Evolutionary conservation across 2,888 invertebrate genomes (phyloP), one percentile per base, ranked within the genome.

Genomic region (Erpobdella octoculata): DNA sequence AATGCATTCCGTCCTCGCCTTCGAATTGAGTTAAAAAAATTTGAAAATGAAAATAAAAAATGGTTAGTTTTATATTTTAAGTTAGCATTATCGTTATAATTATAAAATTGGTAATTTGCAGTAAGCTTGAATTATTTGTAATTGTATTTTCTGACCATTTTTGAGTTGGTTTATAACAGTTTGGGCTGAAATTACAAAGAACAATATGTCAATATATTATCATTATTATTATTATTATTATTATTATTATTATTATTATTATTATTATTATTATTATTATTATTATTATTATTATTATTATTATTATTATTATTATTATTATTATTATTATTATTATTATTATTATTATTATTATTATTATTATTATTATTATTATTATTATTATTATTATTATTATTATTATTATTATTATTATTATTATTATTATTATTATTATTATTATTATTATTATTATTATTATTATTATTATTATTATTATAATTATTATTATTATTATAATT

Each of bases 301-400:
- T 61, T 4, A 65, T 38, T 41, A 65, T 38, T 41, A 71, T 61
- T 71, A 64, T 38, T 64, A 71, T 59, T 64, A 71, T 59, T 71
- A 71, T 59, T 64, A 71, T 59, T 64, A 71, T 59, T 64, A 71
- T 59, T 64, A 71, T 38, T 64, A 71, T 59, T 64, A 71, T 59
- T 71, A 64, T 38, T 64, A 71, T 59, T 64, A 71, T 59, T 71
- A 71, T 59, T 64, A 71, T 59, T 64, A 71, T 59, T 71, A 71
- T 59, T 64, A 71, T 38, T 64, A 71, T 59, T 64, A 71, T 59
- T 71, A 62, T 38, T 41, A 41, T 61, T 41, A 41, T 61, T 41
- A 41, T 61, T 41, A 65, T 61, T 41, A 37, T 61, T 41, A 38
- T 61, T 41, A 71, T 61, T 65, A 65, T 37, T 64, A 71, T 61